Base-by-base conservation (phyloP, 2,797 vertebrate genomes). In the Pangasius mekongensis region DNA sequence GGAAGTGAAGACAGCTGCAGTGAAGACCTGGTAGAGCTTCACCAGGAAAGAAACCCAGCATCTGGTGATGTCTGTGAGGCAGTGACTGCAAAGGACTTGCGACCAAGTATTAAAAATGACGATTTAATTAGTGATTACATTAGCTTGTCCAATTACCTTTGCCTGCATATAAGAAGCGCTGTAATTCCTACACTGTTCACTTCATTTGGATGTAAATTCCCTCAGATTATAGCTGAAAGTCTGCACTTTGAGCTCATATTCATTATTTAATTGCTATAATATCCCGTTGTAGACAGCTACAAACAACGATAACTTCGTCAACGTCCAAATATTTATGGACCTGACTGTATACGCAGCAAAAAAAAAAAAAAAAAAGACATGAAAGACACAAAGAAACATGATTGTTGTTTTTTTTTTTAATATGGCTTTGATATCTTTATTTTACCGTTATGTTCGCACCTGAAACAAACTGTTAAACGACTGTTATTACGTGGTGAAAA, bases 361-460 rank as follows among this genome's bases (percentile, higher is more conserved):
- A 36, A 36, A 36, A 36, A 36, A 36, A 36, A 36, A 3, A 36
- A 22, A 27, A 76, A 20, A 2, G 6, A 49, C 1, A 76, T 27
- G 43, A 80, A 67, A 85, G 16, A 84, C 66, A 88, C 81, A 78
- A 74, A 1, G 33, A 83, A 8, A 66, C 60, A 49, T 20, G 58
- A 47, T 27, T 60, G 5, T 47, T n/a, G 3, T 14, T 10, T 33
- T 49, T 13, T 49, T 13, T 67, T 88, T 86, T 88, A 77, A 86
- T 85, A 91, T 91, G 89, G 89, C 89, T 91, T 89, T 86, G 71
- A 90, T 86, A 66, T 89, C n/a, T 91, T 91, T 91, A 91, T 91
- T 91, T 82, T 87, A 71, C 73, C 64, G 36, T 82, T 71, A 69
- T 49, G 56, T 56, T 89, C 54, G 33, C 83, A 81, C 64, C 73